These are phyloP conservation scores for Tapera naevia DNA, from an alignment of 2,797 vertebrate species.

Conservation along the genomic window DNA sequence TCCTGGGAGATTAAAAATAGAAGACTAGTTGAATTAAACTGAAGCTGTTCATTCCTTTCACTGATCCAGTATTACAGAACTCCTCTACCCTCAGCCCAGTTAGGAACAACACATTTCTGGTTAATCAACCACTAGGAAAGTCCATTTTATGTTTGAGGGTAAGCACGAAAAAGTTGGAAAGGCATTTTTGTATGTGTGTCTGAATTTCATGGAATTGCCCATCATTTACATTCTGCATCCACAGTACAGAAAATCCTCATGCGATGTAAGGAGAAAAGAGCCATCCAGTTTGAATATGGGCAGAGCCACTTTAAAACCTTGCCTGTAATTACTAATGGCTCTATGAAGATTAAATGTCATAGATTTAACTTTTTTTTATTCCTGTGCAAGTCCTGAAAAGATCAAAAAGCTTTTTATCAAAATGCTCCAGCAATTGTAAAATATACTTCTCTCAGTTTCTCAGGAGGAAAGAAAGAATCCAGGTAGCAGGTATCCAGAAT, in stretches of 20 bases:
- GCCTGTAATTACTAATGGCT: neutral
- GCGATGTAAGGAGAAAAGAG: neutral
- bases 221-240: neutral
- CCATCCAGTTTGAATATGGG: neutral
- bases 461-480: neutral
- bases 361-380: neutral
- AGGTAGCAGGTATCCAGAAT: neutral
- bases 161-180: slow-evolving; percentile 36
- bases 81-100: neutral
- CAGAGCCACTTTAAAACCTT: neutral
- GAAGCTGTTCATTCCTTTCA: slow-evolving; percentile 22
- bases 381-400: neutral
- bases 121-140: slow-evolving; percentile 38
- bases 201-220: neutral
- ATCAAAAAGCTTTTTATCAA: neutral
- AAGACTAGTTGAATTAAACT: slow-evolving; percentile 56
- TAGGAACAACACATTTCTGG: slow-evolving; percentile 3
- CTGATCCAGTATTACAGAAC: slow-evolving; percentile 13
- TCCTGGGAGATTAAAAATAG: slow-evolving; percentile 66
- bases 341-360: neutral
- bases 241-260: neutral
- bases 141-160: neutral
- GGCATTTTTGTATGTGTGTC: neutral
- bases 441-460: neutral
- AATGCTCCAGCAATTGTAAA: neutral